Conservation (phyloP, 1,140 invertebrate genomes). For the Wiebesia pumilae region DNA sequence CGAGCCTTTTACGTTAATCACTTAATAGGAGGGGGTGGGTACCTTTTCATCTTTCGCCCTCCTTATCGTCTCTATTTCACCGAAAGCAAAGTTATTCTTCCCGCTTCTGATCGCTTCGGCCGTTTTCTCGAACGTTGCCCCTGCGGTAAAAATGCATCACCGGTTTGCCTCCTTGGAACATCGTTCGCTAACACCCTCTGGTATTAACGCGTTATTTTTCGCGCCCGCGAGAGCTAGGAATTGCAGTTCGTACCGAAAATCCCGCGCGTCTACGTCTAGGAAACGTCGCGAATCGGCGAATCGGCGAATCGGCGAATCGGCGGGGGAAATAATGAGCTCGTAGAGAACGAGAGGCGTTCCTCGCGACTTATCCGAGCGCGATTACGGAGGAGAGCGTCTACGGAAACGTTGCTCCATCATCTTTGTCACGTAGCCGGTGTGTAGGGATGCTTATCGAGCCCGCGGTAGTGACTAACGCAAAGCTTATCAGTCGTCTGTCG, state of each 20-base stretch:
- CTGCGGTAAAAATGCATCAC: background rate
- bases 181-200: background rate
- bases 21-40: background rate
- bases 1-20: background rate
- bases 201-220: background rate
- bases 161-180: background rate
- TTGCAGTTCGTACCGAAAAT: background rate
- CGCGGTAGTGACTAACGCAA: background rate
- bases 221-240: background rate
- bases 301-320: too few relatives aligned
- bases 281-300: too few relatives aligned
- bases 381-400: background rate
- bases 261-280: too few relatives aligned
- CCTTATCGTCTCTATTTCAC: background rate
- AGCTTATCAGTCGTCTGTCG: background rate
- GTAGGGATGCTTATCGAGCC: background rate
- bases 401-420: conserved; percentile 2
- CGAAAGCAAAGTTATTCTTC: background rate
- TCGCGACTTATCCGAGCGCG: background rate
- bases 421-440: background rate
- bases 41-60: background rate
- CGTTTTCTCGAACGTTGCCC: too few relatives aligned
- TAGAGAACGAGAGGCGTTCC: background rate
- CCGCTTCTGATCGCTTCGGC: too few relatives aligned
- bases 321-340: too few relatives aligned